Base-by-base conservation (phyloP, 2,797 vertebrate species). In the Ammospiza maritima region DNA sequence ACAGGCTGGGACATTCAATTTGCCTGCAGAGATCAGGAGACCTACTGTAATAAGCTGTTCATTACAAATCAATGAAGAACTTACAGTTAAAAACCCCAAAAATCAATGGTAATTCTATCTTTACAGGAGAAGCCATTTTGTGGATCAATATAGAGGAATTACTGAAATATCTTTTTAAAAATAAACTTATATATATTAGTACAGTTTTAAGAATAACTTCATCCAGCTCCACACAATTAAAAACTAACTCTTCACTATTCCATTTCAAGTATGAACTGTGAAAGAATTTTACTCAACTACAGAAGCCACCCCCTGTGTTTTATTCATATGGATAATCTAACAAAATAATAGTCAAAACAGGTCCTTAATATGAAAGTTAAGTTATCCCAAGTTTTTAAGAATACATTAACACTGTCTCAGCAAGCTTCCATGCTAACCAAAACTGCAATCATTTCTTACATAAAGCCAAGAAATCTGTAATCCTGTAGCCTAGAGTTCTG, bases 1-100 rank as follows among this genome's bases (percentile, higher is more conserved):
- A 21, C 45, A 13, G 13, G 23, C 54, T 5, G 3, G 34, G 21
- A 25, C 57, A 84, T 26, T 50, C 0, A 0, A 32, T 18, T 23
- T 66, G 50, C 40, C 44, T 57, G n/a, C 47, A 72, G 44, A 85
- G 64, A 71, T 36, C 47, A 70, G 47, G 48, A 89, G 88, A 58
- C 29, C 22, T 48, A 36, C 25, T 32, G 11, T 18, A 66, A 16
- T 34, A 29, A 86, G 16, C 12, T 36, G 11, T 50, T 82, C 9
- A 5, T 25, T 40, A 70, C 22, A 64, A 71, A 81, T 38, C 80
- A 60, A 42, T 21, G 11, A 14, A 67, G 16, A 85, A 56, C 18
- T 38, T 60, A 51, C 32, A 69, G 32, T 58, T 79, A 34, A 83
- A 30, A 62, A 4, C 1, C 10, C 3, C 4, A 9, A 36, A 61